Evolutionary conservation across 2,113 vertebrate species (phyloP).

Genomic region (Colistium nudipinnis): DNA sequence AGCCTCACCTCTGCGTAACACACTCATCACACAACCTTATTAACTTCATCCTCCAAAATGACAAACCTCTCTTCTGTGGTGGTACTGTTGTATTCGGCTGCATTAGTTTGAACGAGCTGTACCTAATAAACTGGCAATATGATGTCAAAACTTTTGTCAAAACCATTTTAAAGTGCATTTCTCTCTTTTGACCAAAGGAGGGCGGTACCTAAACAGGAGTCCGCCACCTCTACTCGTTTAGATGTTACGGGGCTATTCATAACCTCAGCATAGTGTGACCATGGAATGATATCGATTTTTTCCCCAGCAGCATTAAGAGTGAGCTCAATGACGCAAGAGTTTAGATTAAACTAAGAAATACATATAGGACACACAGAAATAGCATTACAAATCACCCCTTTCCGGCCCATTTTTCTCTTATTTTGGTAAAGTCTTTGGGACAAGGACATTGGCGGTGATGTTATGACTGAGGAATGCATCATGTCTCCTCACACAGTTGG

Average conservation of each 20-base stretch:
- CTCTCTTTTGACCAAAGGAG: constrained; percentile 56
- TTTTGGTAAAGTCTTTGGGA: constrained; percentile 61
- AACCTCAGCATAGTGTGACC: constrained; percentile 9
- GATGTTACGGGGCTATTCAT: constrained; percentile 21
- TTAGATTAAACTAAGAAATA: constrained; percentile 34
- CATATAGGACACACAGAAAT: constrained; percentile 26
- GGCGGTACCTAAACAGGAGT: constrained; percentile 43
- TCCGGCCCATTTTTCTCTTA: constrained; percentile 44
- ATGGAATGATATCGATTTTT: constrained; percentile 27
- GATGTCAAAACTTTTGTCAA: not conserved
- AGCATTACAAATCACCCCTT: constrained; percentile 15
- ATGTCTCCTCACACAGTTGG: constrained; percentile 46
- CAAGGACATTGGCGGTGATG: constrained; percentile 60
- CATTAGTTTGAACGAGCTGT: not conserved
- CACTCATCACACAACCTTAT: not conserved
- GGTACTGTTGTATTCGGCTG: not conserved
- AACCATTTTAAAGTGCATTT: constrained; percentile 38
- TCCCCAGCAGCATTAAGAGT: constrained; percentile 39
- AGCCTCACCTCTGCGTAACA: not conserved
- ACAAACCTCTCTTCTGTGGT: not conserved
- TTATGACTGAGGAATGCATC: constrained; percentile 64
- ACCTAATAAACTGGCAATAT: not conserved
- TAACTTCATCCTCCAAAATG: not conserved
- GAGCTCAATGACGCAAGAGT: constrained; percentile 28
- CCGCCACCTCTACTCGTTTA: not conserved